A percentile compares a stretch with the other conserved stretches of the same genome.
phyloP scores from a whole-genome alignment of 1,140 invertebrate genomes.

The Cepaea nemoralis region DNA sequence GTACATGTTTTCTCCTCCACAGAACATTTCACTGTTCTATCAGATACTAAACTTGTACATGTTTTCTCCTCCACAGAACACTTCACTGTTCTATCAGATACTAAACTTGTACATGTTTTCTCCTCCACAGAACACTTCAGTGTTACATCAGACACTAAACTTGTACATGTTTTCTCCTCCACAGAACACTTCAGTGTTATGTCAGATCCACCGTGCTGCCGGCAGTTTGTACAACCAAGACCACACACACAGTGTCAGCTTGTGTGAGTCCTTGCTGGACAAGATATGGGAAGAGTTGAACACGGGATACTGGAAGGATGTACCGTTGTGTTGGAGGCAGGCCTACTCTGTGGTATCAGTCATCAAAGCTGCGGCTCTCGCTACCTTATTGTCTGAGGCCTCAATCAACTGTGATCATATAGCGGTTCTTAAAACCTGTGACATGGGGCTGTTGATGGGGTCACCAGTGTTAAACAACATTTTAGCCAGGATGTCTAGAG shows the following conservation, averaged over 20 bases:
- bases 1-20: no score
- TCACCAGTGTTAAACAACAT: constrained; percentile 75
- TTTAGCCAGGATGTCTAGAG: constrained; percentile 65
- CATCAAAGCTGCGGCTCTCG: constrained; percentile 68
- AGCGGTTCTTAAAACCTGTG: constrained; percentile 80
- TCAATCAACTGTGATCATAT: constrained; percentile 53
- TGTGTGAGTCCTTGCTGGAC: constrained; percentile 75
- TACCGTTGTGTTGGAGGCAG: constrained; percentile 74
- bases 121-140: no score
- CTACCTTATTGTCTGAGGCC: constrained; percentile 41
- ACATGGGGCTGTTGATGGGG: constrained; percentile 87
- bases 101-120: no score
- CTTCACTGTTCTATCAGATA: not conserved
- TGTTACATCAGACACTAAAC: not conserved
- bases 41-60: no score
- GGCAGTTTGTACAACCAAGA: constrained; percentile 29
- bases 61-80: no score
- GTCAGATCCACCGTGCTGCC: constrained; percentile 18
- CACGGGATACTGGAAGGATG: constrained; percentile 87
- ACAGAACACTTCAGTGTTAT: not conserved
- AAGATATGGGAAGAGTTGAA: constrained; percentile 85
- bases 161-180: not conserved
- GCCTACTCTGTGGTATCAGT: constrained; percentile 74
- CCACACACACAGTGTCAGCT: constrained; percentile 42
- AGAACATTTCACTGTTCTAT: no score